Evolutionary conservation across 2,888 invertebrate species (phyloP), one percentile per base, ranked within the genome.

Genomic region (Clunio marinus): DNA sequence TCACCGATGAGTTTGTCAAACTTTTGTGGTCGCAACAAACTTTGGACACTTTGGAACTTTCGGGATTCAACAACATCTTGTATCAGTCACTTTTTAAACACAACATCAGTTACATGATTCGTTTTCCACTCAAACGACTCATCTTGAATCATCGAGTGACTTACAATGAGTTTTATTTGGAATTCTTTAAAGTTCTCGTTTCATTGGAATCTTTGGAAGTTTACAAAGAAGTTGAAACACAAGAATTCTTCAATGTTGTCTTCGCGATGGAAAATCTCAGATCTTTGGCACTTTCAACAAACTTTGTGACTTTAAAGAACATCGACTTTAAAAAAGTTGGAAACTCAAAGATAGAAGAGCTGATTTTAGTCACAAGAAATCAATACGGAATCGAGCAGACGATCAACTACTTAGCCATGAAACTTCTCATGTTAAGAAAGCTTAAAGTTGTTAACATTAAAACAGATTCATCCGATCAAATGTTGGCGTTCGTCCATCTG

Each of bases 321-420:
- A 68, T 68, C 41, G 58, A 68, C 57, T 68, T 45, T 22, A 68
- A 68, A 17, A 68, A 68, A 37, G 15, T n/a, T n/a, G n/a, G 10
- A 37, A 25, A 41, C 17, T 68, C 41, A 27, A 17, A 25, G 22
- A 15, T 68, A 2, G 22, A 27, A 7, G 58, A 68, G 8, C 28
- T 68, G 8, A 25, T 41, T 5, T 20, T 68, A 3, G 27, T 68
- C 3, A 68, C 58, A 10, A 24, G 68, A 24, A 58, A 25, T 27
- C 58, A 68, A 20, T 68, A 68, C 10, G 68, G 68, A 22, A 27
- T 68, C 28, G 68, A 68, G 17, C 58, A 37, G 7, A 37, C 68
- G 4, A 68, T 68, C 2, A 68, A 68, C 37, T 58, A 41, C 25
- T 8, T 68, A 3, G 17, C 58, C 7, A 22, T 22, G 8, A 68